phyloP scores from a whole-genome alignment of 2,797 vertebrate genomes.

The Rhinophrynus dorsalis region DNA sequence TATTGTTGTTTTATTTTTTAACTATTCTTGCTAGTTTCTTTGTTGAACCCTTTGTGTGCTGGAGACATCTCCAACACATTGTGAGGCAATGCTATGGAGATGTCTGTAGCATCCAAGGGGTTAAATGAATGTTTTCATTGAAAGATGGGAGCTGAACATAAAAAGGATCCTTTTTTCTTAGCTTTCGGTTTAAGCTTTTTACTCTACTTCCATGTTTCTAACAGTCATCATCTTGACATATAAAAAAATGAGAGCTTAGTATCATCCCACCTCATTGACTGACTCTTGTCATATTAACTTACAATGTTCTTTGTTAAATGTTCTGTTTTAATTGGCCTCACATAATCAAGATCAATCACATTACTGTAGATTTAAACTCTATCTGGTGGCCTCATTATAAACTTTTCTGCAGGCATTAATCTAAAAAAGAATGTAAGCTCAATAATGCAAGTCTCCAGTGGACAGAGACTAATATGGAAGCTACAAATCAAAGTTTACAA shows the following conservation, averaged over 20 bases:
- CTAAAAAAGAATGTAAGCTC: slow-evolving; percentile 10
- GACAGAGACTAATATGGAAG: slow-evolving; percentile 3
- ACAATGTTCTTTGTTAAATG: neutral
- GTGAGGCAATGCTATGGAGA: too few species aligned
- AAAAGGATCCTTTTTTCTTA: too few species aligned
- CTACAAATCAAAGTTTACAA: slow-evolving; percentile 2
- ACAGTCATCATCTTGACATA: slow-evolving; percentile 4
- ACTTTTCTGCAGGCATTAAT: slow-evolving; percentile 27
- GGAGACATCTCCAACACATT: too few species aligned
- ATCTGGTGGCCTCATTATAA: slow-evolving; percentile 36
- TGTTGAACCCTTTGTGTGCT: too few species aligned
- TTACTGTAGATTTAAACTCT: slow-evolving; percentile 17
- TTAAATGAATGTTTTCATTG: too few species aligned
- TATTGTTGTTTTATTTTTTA: too few species aligned
- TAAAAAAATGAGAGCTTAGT: slow-evolving; percentile 12
- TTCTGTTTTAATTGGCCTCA: slow-evolving; percentile 34
- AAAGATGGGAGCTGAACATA: neutral
- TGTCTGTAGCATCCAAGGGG: too few species aligned
- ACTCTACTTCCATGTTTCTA: neutral
- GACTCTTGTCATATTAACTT: neutral
- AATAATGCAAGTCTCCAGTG: slow-evolving; percentile 29
- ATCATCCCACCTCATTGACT: slow-evolving; percentile 15
- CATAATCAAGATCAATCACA: slow-evolving; percentile 13
- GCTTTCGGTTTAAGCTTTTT: too few species aligned
- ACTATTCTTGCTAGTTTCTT: too few species aligned